Evolutionary conservation across 2,888 invertebrate species (phyloP), one percentile per base, ranked within the genome.

Genomic region (Mycalesis mineus): DNA sequence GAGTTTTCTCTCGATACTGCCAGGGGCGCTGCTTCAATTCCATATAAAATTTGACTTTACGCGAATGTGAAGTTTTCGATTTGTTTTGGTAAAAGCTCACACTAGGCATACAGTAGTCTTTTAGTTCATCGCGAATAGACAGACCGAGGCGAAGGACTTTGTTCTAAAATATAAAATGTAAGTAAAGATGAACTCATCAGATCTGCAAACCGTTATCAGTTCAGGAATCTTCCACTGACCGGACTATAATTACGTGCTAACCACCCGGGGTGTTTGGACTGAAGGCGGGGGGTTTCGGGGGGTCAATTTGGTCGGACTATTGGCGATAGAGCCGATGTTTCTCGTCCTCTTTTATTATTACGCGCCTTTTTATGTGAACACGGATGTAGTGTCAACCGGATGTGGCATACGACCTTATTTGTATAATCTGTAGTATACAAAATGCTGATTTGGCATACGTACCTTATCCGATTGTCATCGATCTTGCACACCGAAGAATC

Each of bases 231-330:
- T 40, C 49, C 39, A 22, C 11, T 1, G 15, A 13, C 31, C 22
- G 13, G n/a, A 0, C 22, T 51, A 64, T 68, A 66, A 69, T 67
- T 64, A 66, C 63, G 60, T 44, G 36, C 66, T 70, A 68, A 68
- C 60, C 62, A 44, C n/a, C n/a, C n/a, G n/a, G n/a, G n/a, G n/a
- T n/a, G n/a, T n/a, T n/a, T n/a, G n/a, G n/a, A n/a, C n/a, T n/a
- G n/a, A n/a, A n/a, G n/a, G n/a, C n/a, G 53, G 61, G 60, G 60
- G 68, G 48, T 13, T 61, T 61, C 65, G 63, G 58, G 65, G 65
- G 57, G 50, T 67, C 71, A 72, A 71, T 72, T 72, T 70, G 63
- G 62, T 47, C 60, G 66, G 64, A 67, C 67, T 70, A 70, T 69
- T 67, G 68, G 64, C 67, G 70, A 67, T 68, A 66, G 66, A 67